A percentile compares a stretch with the other conserved stretches of the same genome.
These are phyloP conservation scores for Drosophila meridionalis DNA, from an alignment of 2,888 invertebrate species.

Conservation along the genomic window DNA sequence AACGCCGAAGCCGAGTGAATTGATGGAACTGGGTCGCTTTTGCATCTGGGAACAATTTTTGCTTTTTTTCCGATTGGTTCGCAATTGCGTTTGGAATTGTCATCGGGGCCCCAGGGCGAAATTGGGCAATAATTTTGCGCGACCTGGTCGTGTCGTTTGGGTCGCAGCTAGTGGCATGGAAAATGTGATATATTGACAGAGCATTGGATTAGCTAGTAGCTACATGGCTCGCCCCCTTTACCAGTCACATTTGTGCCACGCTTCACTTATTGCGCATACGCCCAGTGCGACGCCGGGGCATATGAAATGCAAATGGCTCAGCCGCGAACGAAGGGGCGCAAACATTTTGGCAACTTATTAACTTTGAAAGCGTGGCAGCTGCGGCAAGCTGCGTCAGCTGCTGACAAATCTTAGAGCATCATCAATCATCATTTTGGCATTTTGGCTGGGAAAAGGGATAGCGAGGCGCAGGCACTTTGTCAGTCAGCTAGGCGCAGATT, in stretches of 20 bases:
- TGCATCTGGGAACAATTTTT: conserved; percentile 6
- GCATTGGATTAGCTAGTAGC: conserved; percentile 48
- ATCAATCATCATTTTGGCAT: conserved; percentile 69
- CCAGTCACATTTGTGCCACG: conserved; percentile 11
- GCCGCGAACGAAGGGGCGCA: background rate
- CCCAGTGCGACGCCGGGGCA: conserved; percentile 1
- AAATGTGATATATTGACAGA: conserved; percentile 49
- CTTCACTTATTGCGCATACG: conserved; percentile 55
- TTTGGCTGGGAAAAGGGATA: conserved; percentile 1
- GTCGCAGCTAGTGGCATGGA: conserved; percentile 40
- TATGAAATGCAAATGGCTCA: conserved; percentile 72
- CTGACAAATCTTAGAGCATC: conserved; percentile 61
- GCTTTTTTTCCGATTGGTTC: background rate
- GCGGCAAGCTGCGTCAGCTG: conserved; percentile 37
- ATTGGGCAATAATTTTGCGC: conserved; percentile 36
- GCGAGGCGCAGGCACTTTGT: conserved; percentile 48
- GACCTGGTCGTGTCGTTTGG: conserved; percentile 30
- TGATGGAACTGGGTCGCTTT: background rate
- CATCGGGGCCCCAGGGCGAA: background rate
- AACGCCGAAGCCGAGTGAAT: background rate
- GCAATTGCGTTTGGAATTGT: conserved; percentile 17
- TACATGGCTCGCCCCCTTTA: conserved; percentile 12
- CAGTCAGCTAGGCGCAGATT: conserved; percentile 42
- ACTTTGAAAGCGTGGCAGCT: conserved; percentile 42
- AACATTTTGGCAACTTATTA: conserved; percentile 68